phyloP scores from a whole-genome alignment of 1,140 invertebrate species.

The Hormaphis cornu region DNA sequence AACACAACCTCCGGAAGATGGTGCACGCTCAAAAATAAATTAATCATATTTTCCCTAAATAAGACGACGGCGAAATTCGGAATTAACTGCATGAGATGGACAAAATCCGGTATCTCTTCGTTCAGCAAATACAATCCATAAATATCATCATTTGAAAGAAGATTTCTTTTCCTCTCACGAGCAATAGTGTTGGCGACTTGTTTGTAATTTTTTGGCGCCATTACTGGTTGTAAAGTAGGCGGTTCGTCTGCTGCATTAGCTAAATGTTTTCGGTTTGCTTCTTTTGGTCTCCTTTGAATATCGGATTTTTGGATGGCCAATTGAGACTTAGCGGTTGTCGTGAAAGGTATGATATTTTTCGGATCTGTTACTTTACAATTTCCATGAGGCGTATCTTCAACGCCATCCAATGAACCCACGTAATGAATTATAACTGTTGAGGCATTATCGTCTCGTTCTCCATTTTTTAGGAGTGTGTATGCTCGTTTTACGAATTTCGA shows the following conservation, averaged over 20 bases:
- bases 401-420: background rate
- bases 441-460: too few relatives aligned
- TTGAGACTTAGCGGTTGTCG: background rate
- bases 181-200: background rate
- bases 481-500: too few relatives aligned
- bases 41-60: background rate
- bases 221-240: background rate
- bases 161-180: background rate
- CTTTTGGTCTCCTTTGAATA: background rate
- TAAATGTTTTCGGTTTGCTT: background rate
- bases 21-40: background rate
- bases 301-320: background rate
- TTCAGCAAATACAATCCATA: background rate
- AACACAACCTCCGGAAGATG: background rate
- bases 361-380: background rate
- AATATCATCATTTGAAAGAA: background rate
- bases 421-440: background rate
- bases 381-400: background rate
- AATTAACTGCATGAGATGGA: background rate
- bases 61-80: background rate
- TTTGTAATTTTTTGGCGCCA: background rate
- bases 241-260: background rate
- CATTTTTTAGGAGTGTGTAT: too few relatives aligned
- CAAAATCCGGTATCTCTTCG: background rate
- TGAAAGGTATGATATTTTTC: background rate